Evolutionary conservation across 2,888 invertebrate species (phyloP).

Genomic region (Drosophila flavopinicola): DNA sequence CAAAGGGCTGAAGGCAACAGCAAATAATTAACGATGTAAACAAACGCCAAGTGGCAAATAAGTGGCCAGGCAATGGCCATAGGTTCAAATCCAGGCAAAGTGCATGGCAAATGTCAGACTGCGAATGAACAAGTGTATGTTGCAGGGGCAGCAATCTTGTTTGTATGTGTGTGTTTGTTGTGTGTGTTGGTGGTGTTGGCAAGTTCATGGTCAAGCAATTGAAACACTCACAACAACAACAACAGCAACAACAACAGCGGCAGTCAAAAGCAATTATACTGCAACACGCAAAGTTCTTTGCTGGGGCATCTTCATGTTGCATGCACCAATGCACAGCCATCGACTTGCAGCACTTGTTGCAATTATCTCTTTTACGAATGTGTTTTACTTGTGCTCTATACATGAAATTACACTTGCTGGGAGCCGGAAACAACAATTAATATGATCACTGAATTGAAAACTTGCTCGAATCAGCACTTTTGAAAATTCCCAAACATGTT

Average conservation of each 20-base stretch:
- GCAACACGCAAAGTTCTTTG: conserved; percentile 33
- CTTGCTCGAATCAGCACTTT: too few relatives aligned
- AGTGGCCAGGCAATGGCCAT: conserved; percentile 16
- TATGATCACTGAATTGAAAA: conserved; percentile 20
- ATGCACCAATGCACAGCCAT: conserved; percentile 59
- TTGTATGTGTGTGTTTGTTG: conserved; percentile 2
- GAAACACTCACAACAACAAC: conserved; percentile 8
- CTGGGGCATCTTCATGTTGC: conserved; percentile 45
- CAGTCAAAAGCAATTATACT: conserved; percentile 15
- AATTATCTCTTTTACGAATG: conserved; percentile 34
- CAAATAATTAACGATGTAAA: conserved; percentile 62
- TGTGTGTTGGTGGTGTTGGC: conserved; percentile 6
- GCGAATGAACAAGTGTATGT: conserved; percentile 8
- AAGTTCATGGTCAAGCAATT: conserved; percentile 64
- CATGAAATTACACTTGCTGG: not conserved
- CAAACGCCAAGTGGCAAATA: conserved; percentile 39
- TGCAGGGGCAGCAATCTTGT: conserved; percentile 1
- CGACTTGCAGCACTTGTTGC: conserved; percentile 40
- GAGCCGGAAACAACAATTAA: conserved; percentile 21
- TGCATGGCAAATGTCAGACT: conserved; percentile 40
- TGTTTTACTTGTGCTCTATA: conserved; percentile 6
- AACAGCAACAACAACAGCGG: conserved; percentile 10
- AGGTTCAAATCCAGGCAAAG: conserved; percentile 19
- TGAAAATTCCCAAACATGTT: too few relatives aligned
- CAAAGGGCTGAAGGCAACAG: conserved; percentile 5